phyloP scores from a whole-genome alignment of 2,888 invertebrate species.

The Campoletis raptor region DNA sequence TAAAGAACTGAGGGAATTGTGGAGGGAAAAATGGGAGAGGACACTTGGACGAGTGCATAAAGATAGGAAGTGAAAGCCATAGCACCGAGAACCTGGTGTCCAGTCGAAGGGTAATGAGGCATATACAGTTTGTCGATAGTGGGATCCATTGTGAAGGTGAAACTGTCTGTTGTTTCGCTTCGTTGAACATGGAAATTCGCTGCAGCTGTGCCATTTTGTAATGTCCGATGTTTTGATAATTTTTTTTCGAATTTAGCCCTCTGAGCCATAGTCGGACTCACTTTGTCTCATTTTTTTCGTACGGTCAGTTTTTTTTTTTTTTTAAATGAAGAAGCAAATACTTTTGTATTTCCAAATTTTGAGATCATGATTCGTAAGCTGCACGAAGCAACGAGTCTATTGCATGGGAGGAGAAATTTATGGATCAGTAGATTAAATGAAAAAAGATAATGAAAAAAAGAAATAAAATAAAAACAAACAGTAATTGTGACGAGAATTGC shows the following conservation, averaged over 20 bases:
- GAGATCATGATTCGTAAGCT: too few species aligned
- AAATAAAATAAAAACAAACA: not conserved
- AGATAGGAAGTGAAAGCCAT: slow-evolving; percentile 55
- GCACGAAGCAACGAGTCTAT: too few species aligned
- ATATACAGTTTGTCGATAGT: slow-evolving; percentile 67
- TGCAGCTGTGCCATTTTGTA: slow-evolving; percentile 25
- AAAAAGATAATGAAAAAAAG: not conserved
- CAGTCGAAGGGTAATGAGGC: slow-evolving; percentile 68
- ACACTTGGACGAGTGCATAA: slow-evolving; percentile 1
- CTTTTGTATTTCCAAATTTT: too few species aligned
- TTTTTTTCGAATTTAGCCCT: not conserved
- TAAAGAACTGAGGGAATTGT: not conserved
- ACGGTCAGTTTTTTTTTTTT: too few species aligned
- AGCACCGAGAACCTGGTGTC: slow-evolving; percentile 47
- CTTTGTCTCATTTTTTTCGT: not conserved
- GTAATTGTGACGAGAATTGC: not conserved
- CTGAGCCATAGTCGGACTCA: not conserved
- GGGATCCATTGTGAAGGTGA: slow-evolving; percentile 63
- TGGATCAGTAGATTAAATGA: too few species aligned
- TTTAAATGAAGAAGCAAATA: too few species aligned
- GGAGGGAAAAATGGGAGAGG: slow-evolving; percentile 12
- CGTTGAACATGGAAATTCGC: slow-evolving; percentile 6
- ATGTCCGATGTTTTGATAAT: not conserved
- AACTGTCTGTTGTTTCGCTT: slow-evolving; percentile 23
- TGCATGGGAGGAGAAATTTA: too few species aligned